These are phyloP conservation scores for Perizoma affinitatum DNA, from an alignment of 2,888 invertebrate genomes.

Conservation along the genomic window DNA sequence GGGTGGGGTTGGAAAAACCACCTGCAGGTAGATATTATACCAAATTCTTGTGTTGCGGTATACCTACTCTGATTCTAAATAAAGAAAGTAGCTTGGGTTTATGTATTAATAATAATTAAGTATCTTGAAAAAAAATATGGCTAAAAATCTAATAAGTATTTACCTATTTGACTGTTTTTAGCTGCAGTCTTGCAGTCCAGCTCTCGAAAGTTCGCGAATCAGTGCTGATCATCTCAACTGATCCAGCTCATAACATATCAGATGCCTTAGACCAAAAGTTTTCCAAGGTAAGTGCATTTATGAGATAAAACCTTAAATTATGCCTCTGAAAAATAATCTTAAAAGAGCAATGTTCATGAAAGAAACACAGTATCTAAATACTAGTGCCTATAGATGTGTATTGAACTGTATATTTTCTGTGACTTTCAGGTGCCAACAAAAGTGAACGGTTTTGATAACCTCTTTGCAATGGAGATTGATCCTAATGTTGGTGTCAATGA, in stretches of 20 bases:
- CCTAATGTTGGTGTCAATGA: conserved; percentile 98
- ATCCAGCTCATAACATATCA: conserved; percentile 99
- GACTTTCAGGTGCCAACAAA: conserved; percentile 86
- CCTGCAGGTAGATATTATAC: conserved; percentile 92
- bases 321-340: no score
- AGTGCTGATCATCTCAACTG: conserved; percentile 98
- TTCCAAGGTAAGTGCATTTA: conserved; percentile 86
- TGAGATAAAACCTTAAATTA: no score
- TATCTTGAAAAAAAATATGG: no score
- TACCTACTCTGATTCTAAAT: no score
- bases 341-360: no score
- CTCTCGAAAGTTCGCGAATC: conserved; percentile 95
- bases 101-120: no score
- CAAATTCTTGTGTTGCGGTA: not conserved
- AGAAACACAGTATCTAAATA: no score
- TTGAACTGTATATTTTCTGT: not conserved
- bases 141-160: no score
- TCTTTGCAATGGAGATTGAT: conserved; percentile 99
- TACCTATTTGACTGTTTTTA: conserved; percentile 64
- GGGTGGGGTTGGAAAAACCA: conserved; percentile 99
- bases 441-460: conserved; percentile 96
- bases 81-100: no score
- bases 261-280: conserved; percentile 99
- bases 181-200: conserved; percentile 98
- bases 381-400: no score